Base-by-base conservation (phyloP, 2,113 vertebrate species). In the Gallinago paraguaiae region DNA sequence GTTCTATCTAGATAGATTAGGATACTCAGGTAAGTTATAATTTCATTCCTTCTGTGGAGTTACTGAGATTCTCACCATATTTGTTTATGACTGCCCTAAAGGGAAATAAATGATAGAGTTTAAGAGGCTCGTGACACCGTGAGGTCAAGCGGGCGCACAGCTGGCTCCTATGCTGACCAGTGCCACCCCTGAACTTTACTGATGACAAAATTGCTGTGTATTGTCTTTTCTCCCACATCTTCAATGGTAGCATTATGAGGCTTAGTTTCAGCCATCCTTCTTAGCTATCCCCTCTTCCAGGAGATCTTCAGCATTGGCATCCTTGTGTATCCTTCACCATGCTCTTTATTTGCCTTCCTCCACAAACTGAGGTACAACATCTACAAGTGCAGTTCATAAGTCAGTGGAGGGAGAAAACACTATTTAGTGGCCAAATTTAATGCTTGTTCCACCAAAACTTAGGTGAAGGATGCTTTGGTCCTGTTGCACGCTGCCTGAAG, bases 121-220 rank as follows among this genome's bases (percentile, higher is more conserved):
- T 65, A 61, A 74, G 88, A 82, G 20, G n/a, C 15, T 80, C 41
- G 14, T 69, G 85, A 60, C 18, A 30, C 30, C 76, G 22, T 18
- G 50, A 85, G 45, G 56, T 56, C 37, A 90, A 86, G 51, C 12
- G 67, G 17, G 48, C 56, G 23, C 41, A 53, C 41, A 61, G 57
- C 67, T 79, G 54, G 33, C 72, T 88, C 54, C 46, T 23, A 11
- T 0, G 1, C 60, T 90, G 16, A 74, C 18, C 46, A 78, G 50
- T 7, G 11, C 30, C 63, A 60, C 3, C 1, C 9, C 33, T 0
- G 0, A 41, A 65, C 13, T 41, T 69, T 25, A 41, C 37, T n/a
- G 18, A 48, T 59, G n/a, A 39, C 28, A n/a, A 59, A 86, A 88
- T 57, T 74, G 19, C 18, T 19, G 13, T 2, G 0, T 35, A 14